phyloP scores from a whole-genome alignment of 2,888 invertebrate species.

The Nymphalis urticae region DNA sequence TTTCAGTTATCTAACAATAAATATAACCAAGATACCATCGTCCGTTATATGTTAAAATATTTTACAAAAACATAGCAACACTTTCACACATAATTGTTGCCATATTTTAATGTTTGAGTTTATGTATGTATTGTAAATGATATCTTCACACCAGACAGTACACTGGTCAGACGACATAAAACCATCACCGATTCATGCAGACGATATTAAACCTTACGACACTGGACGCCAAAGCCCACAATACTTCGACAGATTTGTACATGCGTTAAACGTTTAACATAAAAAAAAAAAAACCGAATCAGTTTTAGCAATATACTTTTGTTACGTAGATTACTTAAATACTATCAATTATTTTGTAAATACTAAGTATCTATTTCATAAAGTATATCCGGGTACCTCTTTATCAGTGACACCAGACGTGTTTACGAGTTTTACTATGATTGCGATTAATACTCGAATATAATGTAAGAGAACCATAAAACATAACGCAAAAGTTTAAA shows the following conservation, averaged over 20 bases:
- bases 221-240: constrained; percentile 37
- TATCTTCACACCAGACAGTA: constrained; percentile 37
- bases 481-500: too few relatives aligned
- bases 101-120: constrained; percentile 32
- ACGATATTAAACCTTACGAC: constrained; percentile 40
- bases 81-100: constrained; percentile 22
- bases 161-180: constrained; percentile 31
- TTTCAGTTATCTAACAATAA: background rate
- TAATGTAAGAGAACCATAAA: too few relatives aligned
- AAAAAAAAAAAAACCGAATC: background rate
- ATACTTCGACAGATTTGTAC: constrained; percentile 33
- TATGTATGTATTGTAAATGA: constrained; percentile 30
- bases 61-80: constrained; percentile 39
- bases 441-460: too few relatives aligned
- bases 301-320: background rate
- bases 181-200: constrained; percentile 48
- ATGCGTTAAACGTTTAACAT: background rate
- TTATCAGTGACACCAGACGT: too few relatives aligned
- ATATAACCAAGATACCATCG: constrained; percentile 38
- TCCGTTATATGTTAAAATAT: constrained; percentile 35
- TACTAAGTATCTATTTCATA: too few relatives aligned
- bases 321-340: background rate
- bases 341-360: too few relatives aligned
- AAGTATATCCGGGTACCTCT: too few relatives aligned
- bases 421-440: too few relatives aligned